Conservation (phyloP, 2,888 invertebrate species). For the Adelphocoris suturalis region DNA sequence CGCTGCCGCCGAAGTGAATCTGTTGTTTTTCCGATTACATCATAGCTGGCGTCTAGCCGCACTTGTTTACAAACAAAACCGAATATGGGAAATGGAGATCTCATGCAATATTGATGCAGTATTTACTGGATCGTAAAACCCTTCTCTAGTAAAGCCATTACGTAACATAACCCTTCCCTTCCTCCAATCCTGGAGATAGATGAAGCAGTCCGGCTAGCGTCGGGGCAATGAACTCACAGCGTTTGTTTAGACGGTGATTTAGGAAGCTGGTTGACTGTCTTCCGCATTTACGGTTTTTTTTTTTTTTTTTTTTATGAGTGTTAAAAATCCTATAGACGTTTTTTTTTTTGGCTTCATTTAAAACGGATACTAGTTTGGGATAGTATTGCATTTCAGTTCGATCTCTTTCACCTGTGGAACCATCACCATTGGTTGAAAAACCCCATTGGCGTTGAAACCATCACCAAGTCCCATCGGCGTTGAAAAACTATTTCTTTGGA, state of each 20-base stretch:
- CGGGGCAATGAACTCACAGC: conserved; percentile 7
- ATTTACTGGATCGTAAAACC: conserved; percentile 25
- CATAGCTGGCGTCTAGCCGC: neutral
- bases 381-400: too few species aligned
- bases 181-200: neutral
- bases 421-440: too few species aligned
- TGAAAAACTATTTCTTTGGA: too few species aligned
- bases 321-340: too few species aligned
- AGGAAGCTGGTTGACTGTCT: too few species aligned
- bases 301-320: too few species aligned
- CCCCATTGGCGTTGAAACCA: too few species aligned
- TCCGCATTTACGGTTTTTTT: too few species aligned
- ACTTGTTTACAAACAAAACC: conserved; percentile 40
- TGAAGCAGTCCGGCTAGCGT: conserved; percentile 7
- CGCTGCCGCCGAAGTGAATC: neutral
- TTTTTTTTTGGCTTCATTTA: too few species aligned
- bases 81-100: conserved; percentile 20
- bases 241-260: neutral
- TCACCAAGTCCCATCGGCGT: too few species aligned
- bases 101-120: conserved; percentile 29
- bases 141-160: neutral
- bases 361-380: too few species aligned
- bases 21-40: conserved; percentile 19
- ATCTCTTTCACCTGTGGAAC: too few species aligned
- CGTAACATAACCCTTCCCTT: neutral